phyloP scores from a whole-genome alignment of 1,140 invertebrate genomes.

The Camponotus floridanus region DNA sequence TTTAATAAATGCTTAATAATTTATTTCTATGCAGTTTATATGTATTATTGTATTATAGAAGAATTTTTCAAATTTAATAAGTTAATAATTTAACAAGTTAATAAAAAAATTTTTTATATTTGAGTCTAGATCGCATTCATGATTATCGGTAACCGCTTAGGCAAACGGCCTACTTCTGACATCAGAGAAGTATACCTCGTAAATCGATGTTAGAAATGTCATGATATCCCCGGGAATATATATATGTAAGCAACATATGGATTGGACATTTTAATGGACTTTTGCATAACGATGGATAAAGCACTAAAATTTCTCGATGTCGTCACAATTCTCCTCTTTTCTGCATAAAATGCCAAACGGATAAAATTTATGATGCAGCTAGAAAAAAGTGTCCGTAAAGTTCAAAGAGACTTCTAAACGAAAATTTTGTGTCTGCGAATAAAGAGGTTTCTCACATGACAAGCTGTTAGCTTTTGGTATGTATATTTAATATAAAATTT shows the following conservation, averaged over 20 bases:
- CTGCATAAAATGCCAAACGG: constrained; percentile 13
- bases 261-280: constrained; percentile 52
- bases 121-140: constrained; percentile 22
- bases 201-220: constrained; percentile 57
- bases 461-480: constrained; percentile 34
- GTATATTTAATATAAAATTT: constrained; percentile 41
- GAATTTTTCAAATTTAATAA: constrained; percentile 1
- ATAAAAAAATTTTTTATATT: constrained; percentile 23
- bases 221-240: constrained; percentile 22
- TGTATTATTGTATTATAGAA: constrained; percentile 8
- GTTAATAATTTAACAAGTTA: too few relatives aligned
- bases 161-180: constrained; percentile 36
- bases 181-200: constrained; percentile 41
- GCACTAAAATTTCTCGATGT: constrained; percentile 48
- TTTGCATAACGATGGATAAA: constrained; percentile 29
- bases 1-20: neutral
- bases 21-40: neutral
- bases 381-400: constrained; percentile 32
- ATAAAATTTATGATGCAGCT: constrained; percentile 42
- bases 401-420: neutral
- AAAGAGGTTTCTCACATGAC: constrained; percentile 10
- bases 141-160: constrained; percentile 59
- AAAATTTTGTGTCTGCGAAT: constrained; percentile 39
- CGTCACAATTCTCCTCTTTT: constrained; percentile 47
- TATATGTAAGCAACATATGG: constrained; percentile 50